Evolutionary conservation across 2,113 vertebrate species (phyloP).

Genomic region (Leptobrachium leishanense): DNA sequence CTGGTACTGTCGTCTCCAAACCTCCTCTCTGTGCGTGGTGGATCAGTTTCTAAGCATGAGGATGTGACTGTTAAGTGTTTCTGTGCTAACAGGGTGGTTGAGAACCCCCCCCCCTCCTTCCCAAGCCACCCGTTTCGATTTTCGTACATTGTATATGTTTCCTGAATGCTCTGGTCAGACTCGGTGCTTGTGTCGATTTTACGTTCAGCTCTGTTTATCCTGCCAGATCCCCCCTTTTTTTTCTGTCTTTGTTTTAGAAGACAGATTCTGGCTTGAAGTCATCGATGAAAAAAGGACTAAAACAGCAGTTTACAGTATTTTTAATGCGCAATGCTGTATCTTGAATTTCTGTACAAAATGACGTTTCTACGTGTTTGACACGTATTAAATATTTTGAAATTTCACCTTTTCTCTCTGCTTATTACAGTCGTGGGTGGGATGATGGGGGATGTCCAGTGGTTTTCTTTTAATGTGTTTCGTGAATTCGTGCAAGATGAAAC

Average conservation of each 20-base stretch:
- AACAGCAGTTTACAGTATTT: slow-evolving; percentile 70
- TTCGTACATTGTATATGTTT: slow-evolving; percentile 55
- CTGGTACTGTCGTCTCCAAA: slow-evolving; percentile 3
- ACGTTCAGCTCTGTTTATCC: slow-evolving; percentile 60
- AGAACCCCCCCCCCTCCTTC: neutral
- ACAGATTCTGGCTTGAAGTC: slow-evolving; percentile 50
- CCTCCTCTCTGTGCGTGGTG: neutral
- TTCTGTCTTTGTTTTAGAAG: slow-evolving; percentile 79
- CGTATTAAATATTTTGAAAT: slow-evolving; percentile 80
- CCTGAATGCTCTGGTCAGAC: slow-evolving; percentile 66
- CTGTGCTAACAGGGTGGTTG: neutral
- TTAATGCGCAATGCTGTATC: slow-evolving; percentile 62
- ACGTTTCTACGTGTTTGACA: slow-evolving; percentile 72
- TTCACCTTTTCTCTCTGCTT: neutral
- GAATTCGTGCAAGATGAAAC: too few relatives aligned
- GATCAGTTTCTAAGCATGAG: slow-evolving; percentile 19
- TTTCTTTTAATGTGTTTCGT: too few relatives aligned
- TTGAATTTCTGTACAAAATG: slow-evolving; percentile 74
- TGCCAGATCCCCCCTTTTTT: slow-evolving; percentile 49
- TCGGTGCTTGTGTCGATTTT: slow-evolving; percentile 68
- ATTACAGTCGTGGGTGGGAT: neutral
- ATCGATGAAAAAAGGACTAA: neutral
- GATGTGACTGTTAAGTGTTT: slow-evolving; percentile 39
- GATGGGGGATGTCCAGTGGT: neutral
- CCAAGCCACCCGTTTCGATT: neutral